A percentile compares a stretch with the other conserved stretches of the same genome.
These are phyloP conservation scores for Drosophila quasianomalipes DNA, from an alignment of 2,888 invertebrate genomes.

Conservation along the genomic window DNA sequence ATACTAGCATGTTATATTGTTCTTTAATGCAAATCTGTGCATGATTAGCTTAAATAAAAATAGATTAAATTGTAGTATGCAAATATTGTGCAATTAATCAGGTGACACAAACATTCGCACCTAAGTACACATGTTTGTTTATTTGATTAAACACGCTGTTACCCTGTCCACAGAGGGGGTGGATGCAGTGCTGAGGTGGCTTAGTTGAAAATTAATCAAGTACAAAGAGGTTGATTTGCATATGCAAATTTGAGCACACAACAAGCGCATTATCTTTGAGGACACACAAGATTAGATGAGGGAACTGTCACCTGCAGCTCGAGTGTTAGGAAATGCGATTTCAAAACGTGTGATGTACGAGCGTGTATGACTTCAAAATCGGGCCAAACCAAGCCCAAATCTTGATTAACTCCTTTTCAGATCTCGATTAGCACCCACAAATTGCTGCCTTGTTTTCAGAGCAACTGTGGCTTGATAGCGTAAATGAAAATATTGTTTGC, in stretches of 20 bases:
- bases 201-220: slow-evolving; percentile 66
- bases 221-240: slow-evolving; percentile 54
- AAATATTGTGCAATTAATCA: slow-evolving; percentile 29
- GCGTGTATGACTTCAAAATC: neutral
- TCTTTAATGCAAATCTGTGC: neutral
- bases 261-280: slow-evolving; percentile 26
- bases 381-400: neutral
- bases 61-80: slow-evolving; percentile 7
- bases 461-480: neutral
- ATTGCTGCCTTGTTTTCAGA: neutral
- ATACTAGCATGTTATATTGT: neutral
- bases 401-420: neutral
- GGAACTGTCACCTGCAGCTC: slow-evolving; percentile 45
- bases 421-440: neutral
- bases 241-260: slow-evolving; percentile 58
- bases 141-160: slow-evolving; percentile 69
- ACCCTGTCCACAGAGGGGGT: slow-evolving; percentile 34
- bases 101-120: slow-evolving; percentile 24
- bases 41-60: slow-evolving; percentile 3
- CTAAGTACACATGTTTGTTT: slow-evolving; percentile 40
- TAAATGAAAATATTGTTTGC: neutral
- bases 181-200: slow-evolving; percentile 10
- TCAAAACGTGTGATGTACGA: slow-evolving; percentile 4
- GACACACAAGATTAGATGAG: slow-evolving; percentile 24
- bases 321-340: slow-evolving; percentile 14